Conservation (phyloP, 2,797 vertebrate species). For the Acanthis flammea region DNA sequence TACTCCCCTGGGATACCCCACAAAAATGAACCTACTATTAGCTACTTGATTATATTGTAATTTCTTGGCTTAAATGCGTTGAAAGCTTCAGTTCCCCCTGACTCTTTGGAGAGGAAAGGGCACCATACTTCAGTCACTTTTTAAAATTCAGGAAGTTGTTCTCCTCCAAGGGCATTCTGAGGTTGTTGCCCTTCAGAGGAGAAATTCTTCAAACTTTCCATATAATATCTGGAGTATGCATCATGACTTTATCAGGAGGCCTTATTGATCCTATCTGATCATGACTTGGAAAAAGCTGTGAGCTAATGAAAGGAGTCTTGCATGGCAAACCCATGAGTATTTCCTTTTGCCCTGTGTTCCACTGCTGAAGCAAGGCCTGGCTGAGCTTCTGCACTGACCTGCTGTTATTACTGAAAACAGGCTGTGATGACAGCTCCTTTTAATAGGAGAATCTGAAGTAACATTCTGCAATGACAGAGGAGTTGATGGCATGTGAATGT, state of each 20-base stretch:
- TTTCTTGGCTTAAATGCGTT: neutral
- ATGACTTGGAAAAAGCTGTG: neutral
- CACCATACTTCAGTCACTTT: neutral
- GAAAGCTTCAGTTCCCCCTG: neutral
- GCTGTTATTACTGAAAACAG: neutral
- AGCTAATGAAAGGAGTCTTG: neutral
- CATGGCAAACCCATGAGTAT: neutral
- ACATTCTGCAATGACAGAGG: neutral
- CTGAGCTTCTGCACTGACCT: neutral
- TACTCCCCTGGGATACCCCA: neutral
- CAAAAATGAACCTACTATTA: neutral
- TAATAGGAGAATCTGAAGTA: neutral
- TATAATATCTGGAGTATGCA: neutral
- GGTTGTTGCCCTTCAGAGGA: neutral
- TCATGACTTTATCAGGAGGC: neutral
- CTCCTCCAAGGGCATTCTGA: neutral
- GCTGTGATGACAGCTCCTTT: constrained; percentile 28
- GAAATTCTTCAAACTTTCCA: constrained; percentile 26
- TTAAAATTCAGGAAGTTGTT: neutral
- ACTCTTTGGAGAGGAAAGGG: neutral
- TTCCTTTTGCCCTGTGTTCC: neutral
- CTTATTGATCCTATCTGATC: neutral
- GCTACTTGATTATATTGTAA: neutral
- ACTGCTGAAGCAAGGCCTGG: neutral
- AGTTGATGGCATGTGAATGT: neutral